Percentiles rank a stretch among this genome's conserved stretches.
Evolutionary conservation across 2,113 vertebrate genomes (phyloP).

Genomic region (Pleuronectes platessa): DNA sequence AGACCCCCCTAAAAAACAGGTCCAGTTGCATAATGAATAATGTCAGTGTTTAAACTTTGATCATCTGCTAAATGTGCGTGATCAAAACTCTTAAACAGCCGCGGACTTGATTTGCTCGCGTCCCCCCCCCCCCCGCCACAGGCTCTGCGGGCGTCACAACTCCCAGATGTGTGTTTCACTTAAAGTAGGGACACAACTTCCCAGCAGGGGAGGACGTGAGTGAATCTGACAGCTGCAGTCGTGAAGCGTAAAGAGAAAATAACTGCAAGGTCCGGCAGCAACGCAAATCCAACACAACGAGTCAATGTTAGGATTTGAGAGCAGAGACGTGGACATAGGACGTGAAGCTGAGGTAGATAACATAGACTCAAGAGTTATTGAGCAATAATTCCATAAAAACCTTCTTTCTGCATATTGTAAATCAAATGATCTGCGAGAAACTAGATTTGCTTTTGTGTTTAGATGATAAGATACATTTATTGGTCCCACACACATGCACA

Average conservation of each 20-base stretch:
- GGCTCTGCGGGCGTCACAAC: background rate
- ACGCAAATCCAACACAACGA: background rate
- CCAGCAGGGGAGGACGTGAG: background rate
- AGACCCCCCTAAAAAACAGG: background rate
- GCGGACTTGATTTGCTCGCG: slow-evolving; percentile 7
- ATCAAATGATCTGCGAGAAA: too few species aligned
- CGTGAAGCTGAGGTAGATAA: too few species aligned
- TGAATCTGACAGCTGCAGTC: slow-evolving; percentile 17
- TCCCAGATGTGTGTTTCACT: slow-evolving; percentile 8
- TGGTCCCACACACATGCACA: too few species aligned
- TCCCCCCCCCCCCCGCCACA: background rate
- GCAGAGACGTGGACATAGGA: background rate
- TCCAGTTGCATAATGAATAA: background rate
- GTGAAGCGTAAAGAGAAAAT: background rate
- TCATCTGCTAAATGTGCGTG: background rate
- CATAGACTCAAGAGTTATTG: too few species aligned
- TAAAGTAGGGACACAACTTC: slow-evolving; percentile 6
- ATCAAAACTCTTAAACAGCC: background rate
- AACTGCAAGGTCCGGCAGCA: background rate
- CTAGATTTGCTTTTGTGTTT: too few species aligned
- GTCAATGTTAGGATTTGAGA: background rate
- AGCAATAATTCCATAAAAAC: too few species aligned
- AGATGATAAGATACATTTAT: too few species aligned
- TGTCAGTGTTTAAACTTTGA: background rate
- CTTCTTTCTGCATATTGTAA: too few species aligned